These are phyloP conservation scores for Terebella lapidaria DNA, from an alignment of 2,888 invertebrate genomes.

Conservation along the genomic window DNA sequence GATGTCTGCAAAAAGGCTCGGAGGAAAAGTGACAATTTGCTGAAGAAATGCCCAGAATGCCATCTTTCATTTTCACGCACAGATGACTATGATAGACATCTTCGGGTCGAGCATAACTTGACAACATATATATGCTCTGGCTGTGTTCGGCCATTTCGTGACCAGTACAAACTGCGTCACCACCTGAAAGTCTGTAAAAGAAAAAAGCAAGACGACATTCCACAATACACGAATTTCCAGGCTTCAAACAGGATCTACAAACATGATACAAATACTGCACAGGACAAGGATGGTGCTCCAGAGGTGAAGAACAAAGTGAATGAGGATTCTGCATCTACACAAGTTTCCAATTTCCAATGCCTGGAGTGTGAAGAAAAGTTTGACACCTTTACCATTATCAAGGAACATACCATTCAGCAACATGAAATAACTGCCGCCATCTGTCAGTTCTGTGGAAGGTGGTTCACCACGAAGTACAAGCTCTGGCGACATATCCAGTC, in stretches of 20 bases:
- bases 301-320: background rate
- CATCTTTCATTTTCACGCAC: background rate
- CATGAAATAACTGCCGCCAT: conserved; percentile 17
- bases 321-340: background rate
- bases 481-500: conserved; percentile 20
- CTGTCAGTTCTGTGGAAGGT: conserved; percentile 21
- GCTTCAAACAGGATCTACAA: background rate
- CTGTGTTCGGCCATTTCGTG: conserved; percentile 15
- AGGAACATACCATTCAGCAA: conserved; percentile 7
- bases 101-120: conserved; percentile 15
- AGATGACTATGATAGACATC: conserved; percentile 19
- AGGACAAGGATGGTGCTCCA: background rate
- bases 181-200: conserved; percentile 7
- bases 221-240: conserved; percentile 7
- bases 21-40: no score
- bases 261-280: background rate
- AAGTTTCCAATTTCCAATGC: conserved; percentile 9
- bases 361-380: conserved; percentile 11
- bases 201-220: background rate
- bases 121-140: conserved; percentile 11
- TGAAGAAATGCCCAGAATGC: conserved; percentile 17
- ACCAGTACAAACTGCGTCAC: conserved; percentile 21
- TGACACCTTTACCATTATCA: conserved; percentile 10
- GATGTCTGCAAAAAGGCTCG: no score
- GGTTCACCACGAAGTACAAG: conserved; percentile 21